phyloP scores from a whole-genome alignment of 1,140 invertebrate genomes.

The Probaryconus sp. region DNA sequence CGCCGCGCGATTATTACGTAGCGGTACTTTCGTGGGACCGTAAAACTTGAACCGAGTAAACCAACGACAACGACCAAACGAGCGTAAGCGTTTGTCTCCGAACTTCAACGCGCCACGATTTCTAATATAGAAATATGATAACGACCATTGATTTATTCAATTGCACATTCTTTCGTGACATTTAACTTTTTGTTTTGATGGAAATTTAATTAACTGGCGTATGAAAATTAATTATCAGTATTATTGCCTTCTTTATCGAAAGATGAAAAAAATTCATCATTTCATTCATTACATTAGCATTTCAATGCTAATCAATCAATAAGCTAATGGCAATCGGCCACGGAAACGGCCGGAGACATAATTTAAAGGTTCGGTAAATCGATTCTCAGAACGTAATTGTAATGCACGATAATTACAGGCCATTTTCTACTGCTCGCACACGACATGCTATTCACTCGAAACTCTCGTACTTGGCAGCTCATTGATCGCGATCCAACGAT shows the following conservation, averaged over 20 bases:
- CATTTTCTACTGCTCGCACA: slow-evolving; percentile 34
- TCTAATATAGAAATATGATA: too few species aligned
- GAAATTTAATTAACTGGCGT: too few species aligned
- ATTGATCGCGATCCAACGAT: slow-evolving; percentile 43
- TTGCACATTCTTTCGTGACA: too few species aligned
- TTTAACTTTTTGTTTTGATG: too few species aligned
- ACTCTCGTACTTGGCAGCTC: slow-evolving; percentile 40
- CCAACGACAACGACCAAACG: slow-evolving; percentile 32
- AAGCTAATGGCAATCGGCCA: neutral
- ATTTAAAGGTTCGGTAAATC: slow-evolving; percentile 44
- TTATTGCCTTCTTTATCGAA: too few species aligned
- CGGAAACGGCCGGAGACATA: slow-evolving; percentile 35
- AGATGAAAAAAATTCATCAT: too few species aligned
- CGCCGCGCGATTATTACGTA: slow-evolving; percentile 56
- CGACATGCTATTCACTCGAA: slow-evolving; percentile 40
- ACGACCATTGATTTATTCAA: too few species aligned
- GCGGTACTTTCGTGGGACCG: slow-evolving; percentile 41
- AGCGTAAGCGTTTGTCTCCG: slow-evolving; percentile 31
- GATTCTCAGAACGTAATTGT: slow-evolving; percentile 46
- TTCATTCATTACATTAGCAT: too few species aligned
- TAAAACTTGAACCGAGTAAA: slow-evolving; percentile 30
- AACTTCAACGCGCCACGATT: slow-evolving; percentile 17
- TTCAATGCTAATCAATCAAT: slow-evolving; percentile 18
- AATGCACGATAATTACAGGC: slow-evolving; percentile 40
- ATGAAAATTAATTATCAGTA: too few species aligned